phyloP scores from a whole-genome alignment of 2,888 invertebrate genomes.

The Pheosia gnoma region DNA sequence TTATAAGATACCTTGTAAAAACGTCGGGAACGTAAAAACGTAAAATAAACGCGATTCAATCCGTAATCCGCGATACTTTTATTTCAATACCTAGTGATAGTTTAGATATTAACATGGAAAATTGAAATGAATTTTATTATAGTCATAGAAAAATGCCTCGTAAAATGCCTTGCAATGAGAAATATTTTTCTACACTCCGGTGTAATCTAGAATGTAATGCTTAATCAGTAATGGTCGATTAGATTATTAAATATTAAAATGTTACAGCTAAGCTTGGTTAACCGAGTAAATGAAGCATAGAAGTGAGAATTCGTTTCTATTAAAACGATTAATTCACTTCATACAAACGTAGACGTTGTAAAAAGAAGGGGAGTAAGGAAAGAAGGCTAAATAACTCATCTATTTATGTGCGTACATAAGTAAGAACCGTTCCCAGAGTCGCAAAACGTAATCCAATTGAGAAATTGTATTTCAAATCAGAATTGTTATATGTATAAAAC shows the following conservation, averaged over 20 bases:
- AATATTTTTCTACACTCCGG: too few relatives aligned
- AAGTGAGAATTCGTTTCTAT: conserved; percentile 3
- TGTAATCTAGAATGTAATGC: too few relatives aligned
- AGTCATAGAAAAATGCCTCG: not conserved
- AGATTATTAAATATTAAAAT: not conserved
- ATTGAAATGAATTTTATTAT: not conserved
- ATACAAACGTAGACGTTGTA: not conserved
- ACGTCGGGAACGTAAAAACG: too few relatives aligned
- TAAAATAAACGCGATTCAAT: too few relatives aligned
- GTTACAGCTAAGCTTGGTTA: not conserved
- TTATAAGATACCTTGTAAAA: not conserved
- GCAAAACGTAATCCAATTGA: too few relatives aligned
- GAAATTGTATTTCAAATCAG: too few relatives aligned
- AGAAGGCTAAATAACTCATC: too few relatives aligned
- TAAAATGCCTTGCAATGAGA: not conserved
- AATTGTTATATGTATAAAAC: too few relatives aligned
- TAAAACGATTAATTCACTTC: not conserved
- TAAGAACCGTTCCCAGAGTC: too few relatives aligned
- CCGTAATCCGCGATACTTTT: too few relatives aligned
- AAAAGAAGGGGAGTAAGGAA: too few relatives aligned
- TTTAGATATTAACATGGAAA: not conserved
- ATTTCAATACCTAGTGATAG: not conserved
- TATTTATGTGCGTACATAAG: too few relatives aligned
- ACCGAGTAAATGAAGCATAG: not conserved
- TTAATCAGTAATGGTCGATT: not conserved